These are phyloP conservation scores for Hippoglossus stenolepis DNA, from an alignment of 2,113 vertebrate genomes.

Conservation along the genomic window DNA sequence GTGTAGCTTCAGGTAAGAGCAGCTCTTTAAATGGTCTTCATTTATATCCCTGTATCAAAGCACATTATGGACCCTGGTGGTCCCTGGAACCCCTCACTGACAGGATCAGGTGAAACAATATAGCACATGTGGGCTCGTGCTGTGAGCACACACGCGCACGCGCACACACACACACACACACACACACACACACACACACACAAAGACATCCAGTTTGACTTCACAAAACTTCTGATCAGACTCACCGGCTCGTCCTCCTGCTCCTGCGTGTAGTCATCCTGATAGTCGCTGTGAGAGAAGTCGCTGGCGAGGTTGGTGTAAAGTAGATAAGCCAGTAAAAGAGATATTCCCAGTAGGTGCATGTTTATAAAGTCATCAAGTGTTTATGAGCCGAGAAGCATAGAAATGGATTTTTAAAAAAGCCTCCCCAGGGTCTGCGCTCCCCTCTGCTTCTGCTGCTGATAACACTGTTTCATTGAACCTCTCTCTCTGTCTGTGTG, in stretches of 20 bases:
- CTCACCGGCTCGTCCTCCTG: constrained; percentile 78
- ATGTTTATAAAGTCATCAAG: constrained; percentile 65
- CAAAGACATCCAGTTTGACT: neutral
- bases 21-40: neutral
- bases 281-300: constrained; percentile 69
- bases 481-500: neutral
- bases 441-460: constrained; percentile 29
- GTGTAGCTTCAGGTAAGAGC: no score
- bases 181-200: neutral
- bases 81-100: neutral
- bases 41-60: neutral
- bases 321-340: constrained; percentile 72
- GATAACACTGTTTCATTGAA: constrained; percentile 25
- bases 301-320: constrained; percentile 77
- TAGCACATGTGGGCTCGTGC: neutral
- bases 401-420: neutral
- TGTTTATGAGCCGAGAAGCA: constrained; percentile 44
- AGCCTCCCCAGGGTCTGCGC: constrained; percentile 15
- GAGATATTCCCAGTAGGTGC: constrained; percentile 79
- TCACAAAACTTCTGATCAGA: constrained; percentile 1
- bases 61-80: neutral
- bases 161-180: neutral
- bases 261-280: constrained; percentile 76
- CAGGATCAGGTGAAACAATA: constrained; percentile 14
- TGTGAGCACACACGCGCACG: neutral